Percentiles rank a stretch among this genome's conserved stretches.
Evolutionary conservation across 2,888 invertebrate genomes (phyloP).

Genomic region (Lymantria dispar): DNA sequence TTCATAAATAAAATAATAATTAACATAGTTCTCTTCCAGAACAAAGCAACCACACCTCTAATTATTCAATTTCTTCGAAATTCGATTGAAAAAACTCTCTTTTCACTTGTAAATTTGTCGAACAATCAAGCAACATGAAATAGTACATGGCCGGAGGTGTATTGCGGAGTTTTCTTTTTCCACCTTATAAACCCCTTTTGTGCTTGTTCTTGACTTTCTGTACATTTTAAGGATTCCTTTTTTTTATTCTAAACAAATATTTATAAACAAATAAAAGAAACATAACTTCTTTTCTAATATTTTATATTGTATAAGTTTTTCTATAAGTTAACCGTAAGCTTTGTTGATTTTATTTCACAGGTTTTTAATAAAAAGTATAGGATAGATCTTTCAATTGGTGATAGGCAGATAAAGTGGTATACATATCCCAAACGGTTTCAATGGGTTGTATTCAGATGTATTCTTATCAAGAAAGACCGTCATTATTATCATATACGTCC

Average conservation of each 20-base stretch:
- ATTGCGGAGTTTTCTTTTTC: constrained; percentile 17
- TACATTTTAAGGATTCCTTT: constrained; percentile 16
- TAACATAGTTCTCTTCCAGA: too few relatives aligned
- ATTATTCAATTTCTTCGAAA: constrained; percentile 29
- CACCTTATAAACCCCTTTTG: constrained; percentile 27
- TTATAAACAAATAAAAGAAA: constrained; percentile 1
- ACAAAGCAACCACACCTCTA: constrained; percentile 3
- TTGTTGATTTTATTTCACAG: too few relatives aligned
- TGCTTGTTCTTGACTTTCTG: constrained; percentile 7
- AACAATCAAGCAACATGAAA: constrained; percentile 28
- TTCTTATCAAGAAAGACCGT: too few relatives aligned
- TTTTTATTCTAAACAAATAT: constrained; percentile 10
- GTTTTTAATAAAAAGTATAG: too few relatives aligned
- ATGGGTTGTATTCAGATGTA: too few relatives aligned
- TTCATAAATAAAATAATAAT: too few relatives aligned
- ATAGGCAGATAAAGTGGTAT: too few relatives aligned
- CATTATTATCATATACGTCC: too few relatives aligned
- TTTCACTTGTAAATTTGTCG: constrained; percentile 23
- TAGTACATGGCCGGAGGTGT: constrained; percentile 17
- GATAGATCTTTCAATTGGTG: too few relatives aligned
- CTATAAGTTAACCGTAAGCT: too few relatives aligned
- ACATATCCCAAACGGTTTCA: too few relatives aligned
- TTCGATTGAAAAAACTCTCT: constrained; percentile 25
- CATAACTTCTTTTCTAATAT: not conserved
- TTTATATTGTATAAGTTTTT: too few relatives aligned